Evolutionary conservation across 2,113 vertebrate genomes (phyloP).

Genomic region (Archilochus colubris): DNA sequence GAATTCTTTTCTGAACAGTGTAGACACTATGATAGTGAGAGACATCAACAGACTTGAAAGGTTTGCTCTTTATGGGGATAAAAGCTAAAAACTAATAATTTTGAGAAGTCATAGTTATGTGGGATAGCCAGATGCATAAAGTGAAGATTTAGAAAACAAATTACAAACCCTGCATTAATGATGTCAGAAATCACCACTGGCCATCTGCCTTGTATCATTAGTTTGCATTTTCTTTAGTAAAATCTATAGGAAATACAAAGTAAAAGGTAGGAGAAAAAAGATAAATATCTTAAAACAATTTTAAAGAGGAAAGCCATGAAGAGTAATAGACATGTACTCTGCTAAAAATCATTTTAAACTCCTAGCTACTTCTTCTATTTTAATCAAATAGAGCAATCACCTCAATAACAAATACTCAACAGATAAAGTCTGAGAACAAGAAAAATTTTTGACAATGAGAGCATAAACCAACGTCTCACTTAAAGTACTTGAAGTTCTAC

Average conservation of each 20-base stretch:
- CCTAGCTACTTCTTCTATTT: neutral
- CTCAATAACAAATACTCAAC: neutral
- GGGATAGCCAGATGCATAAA: neutral
- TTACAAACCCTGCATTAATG: neutral
- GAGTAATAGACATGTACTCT: neutral
- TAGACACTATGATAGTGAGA: neutral
- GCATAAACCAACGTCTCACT: neutral
- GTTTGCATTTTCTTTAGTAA: neutral
- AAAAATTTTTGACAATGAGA: neutral
- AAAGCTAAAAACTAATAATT: neutral
- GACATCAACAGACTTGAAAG: neutral
- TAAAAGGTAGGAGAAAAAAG: neutral
- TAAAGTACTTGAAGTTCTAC: neutral
- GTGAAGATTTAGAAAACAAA: neutral
- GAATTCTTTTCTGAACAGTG: neutral
- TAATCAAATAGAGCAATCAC: neutral
- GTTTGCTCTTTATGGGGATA: neutral
- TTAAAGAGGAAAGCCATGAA: neutral
- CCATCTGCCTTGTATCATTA: neutral
- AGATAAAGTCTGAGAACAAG: neutral
- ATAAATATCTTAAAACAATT: neutral
- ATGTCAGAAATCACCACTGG: neutral
- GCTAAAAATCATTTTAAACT: neutral
- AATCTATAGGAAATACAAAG: neutral
- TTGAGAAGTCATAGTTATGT: neutral